Conservation (phyloP, 2,113 vertebrate species). For the Notothenia coriiceps region DNA sequence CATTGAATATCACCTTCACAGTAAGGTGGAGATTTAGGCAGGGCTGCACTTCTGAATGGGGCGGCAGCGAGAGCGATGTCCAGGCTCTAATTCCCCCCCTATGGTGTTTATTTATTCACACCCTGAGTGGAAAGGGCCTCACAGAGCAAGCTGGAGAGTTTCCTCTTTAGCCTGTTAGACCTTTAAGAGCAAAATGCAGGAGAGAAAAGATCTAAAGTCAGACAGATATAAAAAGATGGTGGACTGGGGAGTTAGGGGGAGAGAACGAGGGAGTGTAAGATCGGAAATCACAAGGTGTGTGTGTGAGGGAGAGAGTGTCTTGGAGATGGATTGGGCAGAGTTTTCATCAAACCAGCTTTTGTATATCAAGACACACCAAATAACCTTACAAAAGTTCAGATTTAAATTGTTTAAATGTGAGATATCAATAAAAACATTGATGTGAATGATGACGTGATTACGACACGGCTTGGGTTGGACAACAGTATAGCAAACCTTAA, state of each 20-base stretch:
- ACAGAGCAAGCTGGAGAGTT: conserved; percentile 47
- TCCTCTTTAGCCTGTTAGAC: conserved; percentile 37
- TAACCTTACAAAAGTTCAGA: not conserved
- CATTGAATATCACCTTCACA: conserved; percentile 51
- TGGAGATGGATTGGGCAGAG: not conserved
- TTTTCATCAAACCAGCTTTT: not conserved
- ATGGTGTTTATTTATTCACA: conserved; percentile 52
- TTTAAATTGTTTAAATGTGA: not conserved
- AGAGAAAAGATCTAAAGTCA: conserved; percentile 21
- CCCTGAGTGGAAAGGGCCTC: conserved; percentile 32
- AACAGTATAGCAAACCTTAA: conserved; percentile 37
- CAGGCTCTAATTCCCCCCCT: conserved; percentile 18
- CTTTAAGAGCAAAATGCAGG: conserved; percentile 39
- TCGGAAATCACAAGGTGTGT: not conserved
- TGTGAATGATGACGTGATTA: conserved; percentile 33
- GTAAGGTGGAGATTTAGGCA: conserved; percentile 28
- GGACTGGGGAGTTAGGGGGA: conserved; percentile 16
- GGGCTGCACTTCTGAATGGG: conserved; percentile 35
- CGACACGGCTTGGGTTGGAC: conserved; percentile 23
- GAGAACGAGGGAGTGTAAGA: conserved; percentile 11
- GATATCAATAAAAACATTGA: not conserved
- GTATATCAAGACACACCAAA: not conserved
- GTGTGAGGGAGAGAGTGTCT: not conserved
- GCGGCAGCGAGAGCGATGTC: conserved; percentile 40
- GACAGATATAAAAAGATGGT: conserved; percentile 4